Evolutionary conservation across 2,888 invertebrate genomes (phyloP).

Genomic region (Helleia helle): DNA sequence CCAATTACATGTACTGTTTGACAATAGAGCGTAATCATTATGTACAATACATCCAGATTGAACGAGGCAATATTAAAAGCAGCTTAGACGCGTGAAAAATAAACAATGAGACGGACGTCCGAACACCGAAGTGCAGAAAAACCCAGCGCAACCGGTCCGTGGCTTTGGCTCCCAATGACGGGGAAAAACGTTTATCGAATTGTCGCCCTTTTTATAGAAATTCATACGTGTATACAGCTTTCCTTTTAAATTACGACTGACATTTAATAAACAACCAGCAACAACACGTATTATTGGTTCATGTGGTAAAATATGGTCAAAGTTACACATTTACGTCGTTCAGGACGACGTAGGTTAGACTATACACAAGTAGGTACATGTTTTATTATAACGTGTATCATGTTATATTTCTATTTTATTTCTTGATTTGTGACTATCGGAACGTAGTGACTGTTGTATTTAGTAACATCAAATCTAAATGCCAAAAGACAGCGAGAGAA

Average conservation of each 20-base stretch:
- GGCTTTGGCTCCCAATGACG: slow-evolving; percentile 35
- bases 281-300: background rate
- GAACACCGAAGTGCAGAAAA: slow-evolving; percentile 38
- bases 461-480: no score
- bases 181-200: slow-evolving; percentile 46
- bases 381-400: no score
- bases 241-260: slow-evolving; percentile 3
- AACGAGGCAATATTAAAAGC: no score
- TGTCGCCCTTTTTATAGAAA: slow-evolving; percentile 29
- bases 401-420: no score
- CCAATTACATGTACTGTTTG: background rate
- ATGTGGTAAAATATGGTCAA: background rate
- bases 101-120: slow-evolving; percentile 20
- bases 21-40: background rate
- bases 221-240: slow-evolving; percentile 16
- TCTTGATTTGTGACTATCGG: no score
- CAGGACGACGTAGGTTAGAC: no score
- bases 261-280: background rate
- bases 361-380: no score
- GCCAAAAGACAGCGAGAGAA: no score
- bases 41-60: background rate
- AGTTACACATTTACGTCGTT: no score
- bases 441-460: no score
- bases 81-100: slow-evolving; percentile 16
- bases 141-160: slow-evolving; percentile 52